phyloP scores from a whole-genome alignment of 2,888 invertebrate genomes.

The Hypsopygia costalis region DNA sequence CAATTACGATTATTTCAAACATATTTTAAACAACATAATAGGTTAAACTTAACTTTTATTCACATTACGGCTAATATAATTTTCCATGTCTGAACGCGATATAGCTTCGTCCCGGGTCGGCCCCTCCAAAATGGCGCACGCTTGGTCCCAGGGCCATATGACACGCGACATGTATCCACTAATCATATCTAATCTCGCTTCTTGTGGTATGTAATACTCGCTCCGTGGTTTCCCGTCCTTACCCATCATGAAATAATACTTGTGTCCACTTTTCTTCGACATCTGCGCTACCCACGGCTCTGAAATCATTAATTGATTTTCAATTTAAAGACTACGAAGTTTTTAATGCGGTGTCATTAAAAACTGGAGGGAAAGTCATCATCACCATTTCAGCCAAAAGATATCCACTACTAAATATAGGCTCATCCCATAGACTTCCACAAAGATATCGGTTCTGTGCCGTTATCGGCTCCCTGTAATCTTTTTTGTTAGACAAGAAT shows the following conservation, averaged over 20 bases:
- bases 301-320: conserved; percentile 30
- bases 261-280: conserved; percentile 53
- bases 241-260: conserved; percentile 56
- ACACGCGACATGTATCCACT: conserved; percentile 43
- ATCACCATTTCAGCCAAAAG: no score
- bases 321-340: background rate
- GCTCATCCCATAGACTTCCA: no score
- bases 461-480: no score
- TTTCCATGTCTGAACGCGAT: conserved; percentile 5
- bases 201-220: conserved; percentile 49
- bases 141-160: conserved; percentile 64
- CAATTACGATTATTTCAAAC: no score
- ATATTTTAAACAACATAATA: background rate
- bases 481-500: no score
- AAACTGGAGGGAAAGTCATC: no score
- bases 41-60: background rate
- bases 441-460: no score
- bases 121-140: conserved; percentile 52
- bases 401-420: no score
- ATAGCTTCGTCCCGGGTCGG: conserved; percentile 28
- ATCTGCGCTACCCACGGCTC: conserved; percentile 69
- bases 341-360: no score
- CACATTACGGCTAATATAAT: conserved; percentile 1
- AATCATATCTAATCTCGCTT: conserved; percentile 54
- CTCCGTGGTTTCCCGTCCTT: conserved; percentile 49